Conservation (phyloP, 2,888 invertebrate genomes). For the Campaea margaritaria region DNA sequence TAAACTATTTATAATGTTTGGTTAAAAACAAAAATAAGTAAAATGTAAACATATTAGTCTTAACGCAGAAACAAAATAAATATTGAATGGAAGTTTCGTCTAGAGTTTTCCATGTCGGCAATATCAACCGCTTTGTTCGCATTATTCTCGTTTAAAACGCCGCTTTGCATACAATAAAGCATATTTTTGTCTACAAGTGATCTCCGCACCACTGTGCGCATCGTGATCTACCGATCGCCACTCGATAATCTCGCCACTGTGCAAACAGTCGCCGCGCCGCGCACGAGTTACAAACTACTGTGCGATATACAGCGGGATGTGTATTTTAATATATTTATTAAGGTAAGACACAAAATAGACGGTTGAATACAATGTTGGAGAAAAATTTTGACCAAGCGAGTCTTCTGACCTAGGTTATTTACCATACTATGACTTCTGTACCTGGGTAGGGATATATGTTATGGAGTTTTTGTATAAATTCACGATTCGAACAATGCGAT, state of each 20-base stretch:
- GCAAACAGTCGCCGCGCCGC: constrained; percentile 63
- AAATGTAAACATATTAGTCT: background rate
- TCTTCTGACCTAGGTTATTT: too few relatives aligned
- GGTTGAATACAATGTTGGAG: too few relatives aligned
- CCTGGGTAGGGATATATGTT: too few relatives aligned
- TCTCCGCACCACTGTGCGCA: constrained; percentile 32
- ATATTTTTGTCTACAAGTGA: constrained; percentile 42
- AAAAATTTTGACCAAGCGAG: too few relatives aligned
- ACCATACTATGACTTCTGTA: too few relatives aligned
- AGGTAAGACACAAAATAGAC: too few relatives aligned
- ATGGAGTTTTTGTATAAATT: too few relatives aligned
- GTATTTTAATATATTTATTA: background rate
- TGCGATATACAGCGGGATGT: constrained; percentile 48
- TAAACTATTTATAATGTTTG: too few relatives aligned
- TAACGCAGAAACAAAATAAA: background rate
- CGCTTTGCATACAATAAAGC: constrained; percentile 45
- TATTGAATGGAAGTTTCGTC: background rate
- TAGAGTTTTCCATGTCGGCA: background rate
- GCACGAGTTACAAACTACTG: constrained; percentile 61
- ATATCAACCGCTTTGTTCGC: constrained; percentile 22
- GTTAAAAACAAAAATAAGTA: too few relatives aligned
- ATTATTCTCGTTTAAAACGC: constrained; percentile 38
- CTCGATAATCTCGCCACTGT: constrained; percentile 66
- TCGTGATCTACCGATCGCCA: constrained; percentile 65
- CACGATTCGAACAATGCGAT: too few relatives aligned